phyloP scores from a whole-genome alignment of 2,888 invertebrate genomes.

The Parnassius mnemosyne region DNA sequence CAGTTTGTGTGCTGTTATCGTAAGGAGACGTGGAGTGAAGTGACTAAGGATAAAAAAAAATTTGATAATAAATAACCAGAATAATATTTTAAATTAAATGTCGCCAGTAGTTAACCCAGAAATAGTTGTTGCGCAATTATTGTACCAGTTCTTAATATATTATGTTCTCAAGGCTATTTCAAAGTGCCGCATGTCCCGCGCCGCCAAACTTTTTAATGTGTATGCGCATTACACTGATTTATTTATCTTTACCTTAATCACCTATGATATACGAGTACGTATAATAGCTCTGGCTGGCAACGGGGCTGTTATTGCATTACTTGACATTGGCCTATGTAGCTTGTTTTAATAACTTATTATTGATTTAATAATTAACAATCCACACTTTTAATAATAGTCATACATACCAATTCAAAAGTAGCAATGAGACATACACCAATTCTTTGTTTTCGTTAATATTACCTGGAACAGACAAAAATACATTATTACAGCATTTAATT shows the following conservation, averaged over 20 bases:
- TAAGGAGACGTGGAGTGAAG: too few species aligned
- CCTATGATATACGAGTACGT: too few species aligned
- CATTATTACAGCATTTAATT: too few species aligned
- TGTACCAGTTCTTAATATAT: conserved; percentile 8
- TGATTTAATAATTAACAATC: too few species aligned
- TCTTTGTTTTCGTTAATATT: too few species aligned
- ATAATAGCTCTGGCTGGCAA: not conserved
- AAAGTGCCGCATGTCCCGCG: conserved; percentile 14
- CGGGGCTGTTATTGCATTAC: conserved; percentile 22
- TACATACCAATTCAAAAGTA: too few species aligned
- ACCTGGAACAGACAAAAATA: too few species aligned
- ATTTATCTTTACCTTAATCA: conserved; percentile 22
- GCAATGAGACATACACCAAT: too few species aligned
- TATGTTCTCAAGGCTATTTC: conserved; percentile 19
- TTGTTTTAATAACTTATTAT: not conserved
- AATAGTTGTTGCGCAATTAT: conserved; percentile 9
- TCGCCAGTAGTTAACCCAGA: conserved; percentile 10
- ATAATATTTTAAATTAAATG: not conserved
- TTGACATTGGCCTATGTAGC: conserved; percentile 24
- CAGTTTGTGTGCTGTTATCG: too few species aligned
- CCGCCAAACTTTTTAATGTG: not conserved
- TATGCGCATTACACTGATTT: conserved; percentile 22
- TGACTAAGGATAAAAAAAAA: too few species aligned
- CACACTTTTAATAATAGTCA: too few species aligned
- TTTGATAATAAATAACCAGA: not conserved